These are phyloP conservation scores for Archaeoteleia sp. DNA, from an alignment of 2,888 invertebrate species.

Conservation along the genomic window DNA sequence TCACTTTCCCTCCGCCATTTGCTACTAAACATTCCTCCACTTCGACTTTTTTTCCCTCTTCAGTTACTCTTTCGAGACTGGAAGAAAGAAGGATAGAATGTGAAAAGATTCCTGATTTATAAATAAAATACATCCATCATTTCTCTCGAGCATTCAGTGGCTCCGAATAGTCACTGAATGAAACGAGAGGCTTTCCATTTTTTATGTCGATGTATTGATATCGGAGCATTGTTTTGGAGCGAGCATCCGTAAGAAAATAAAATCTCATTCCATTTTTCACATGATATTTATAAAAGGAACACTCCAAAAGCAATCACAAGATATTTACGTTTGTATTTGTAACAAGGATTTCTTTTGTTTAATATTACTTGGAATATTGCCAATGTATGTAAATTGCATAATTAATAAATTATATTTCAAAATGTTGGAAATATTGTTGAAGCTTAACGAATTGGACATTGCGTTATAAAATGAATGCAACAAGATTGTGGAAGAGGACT, in stretches of 20 bases:
- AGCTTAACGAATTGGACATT: not conserved
- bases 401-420: no score
- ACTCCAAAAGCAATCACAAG: no score
- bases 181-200: constrained; percentile 9
- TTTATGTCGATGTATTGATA: constrained; percentile 4
- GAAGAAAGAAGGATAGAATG: constrained; percentile 12
- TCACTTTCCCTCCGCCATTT: constrained; percentile 36
- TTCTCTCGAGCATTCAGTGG: constrained; percentile 16
- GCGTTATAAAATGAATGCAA: not conserved
- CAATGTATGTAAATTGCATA: no score
- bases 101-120: constrained; percentile 30
- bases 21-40: constrained; percentile 48
- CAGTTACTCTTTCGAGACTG: constrained; percentile 7
- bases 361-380: no score
- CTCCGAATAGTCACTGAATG: constrained; percentile 5
- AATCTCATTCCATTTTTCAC: constrained; percentile 2
- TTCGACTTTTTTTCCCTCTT: constrained; percentile 18
- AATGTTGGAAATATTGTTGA: not conserved
- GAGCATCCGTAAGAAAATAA: not conserved
- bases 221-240: constrained; percentile 1
- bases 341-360: no score
- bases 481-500: constrained; percentile 7
- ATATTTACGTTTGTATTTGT: no score
- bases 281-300: no score
- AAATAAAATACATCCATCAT: constrained; percentile 66